These are phyloP conservation scores for Regulus satrapa DNA, from an alignment of 2,113 vertebrate species.

Conservation along the genomic window DNA sequence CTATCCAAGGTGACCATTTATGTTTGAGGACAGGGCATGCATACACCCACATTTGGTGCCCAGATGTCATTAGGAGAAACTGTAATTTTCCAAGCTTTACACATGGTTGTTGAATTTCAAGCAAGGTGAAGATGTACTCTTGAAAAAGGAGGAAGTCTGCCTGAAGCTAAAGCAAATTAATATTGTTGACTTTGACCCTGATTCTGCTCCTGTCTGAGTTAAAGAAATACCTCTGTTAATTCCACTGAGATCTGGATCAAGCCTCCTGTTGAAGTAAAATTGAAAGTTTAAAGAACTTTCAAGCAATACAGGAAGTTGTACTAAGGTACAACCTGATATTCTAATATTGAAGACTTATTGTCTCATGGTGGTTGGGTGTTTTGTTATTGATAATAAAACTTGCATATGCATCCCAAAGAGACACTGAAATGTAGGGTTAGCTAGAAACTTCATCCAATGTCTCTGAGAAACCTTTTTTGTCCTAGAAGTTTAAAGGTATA, in stretches of 20 bases:
- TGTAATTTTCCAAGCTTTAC: not conserved
- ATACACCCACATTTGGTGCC: not conserved
- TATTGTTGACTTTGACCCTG: conserved; percentile 9
- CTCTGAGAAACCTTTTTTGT: not conserved
- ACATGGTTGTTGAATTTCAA: not conserved
- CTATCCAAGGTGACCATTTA: not conserved
- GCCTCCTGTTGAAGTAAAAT: not conserved
- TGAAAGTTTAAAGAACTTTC: not conserved
- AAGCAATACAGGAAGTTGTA: not conserved
- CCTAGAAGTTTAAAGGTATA: not conserved
- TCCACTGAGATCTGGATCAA: not conserved
- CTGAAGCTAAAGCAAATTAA: conserved; percentile 23
- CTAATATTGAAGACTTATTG: not conserved
- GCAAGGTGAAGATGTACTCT: not conserved
- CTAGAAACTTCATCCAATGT: not conserved
- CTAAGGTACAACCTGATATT: not conserved
- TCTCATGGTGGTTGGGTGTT: not conserved
- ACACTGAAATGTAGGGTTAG: not conserved
- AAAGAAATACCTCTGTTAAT: not conserved
- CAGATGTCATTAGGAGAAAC: not conserved
- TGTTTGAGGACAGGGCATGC: not conserved
- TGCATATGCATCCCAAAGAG: not conserved
- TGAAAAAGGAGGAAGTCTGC: not conserved
- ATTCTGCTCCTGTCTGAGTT: not conserved
- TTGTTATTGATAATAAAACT: not conserved